Evolutionary conservation across 2,113 vertebrate species (phyloP).

Genomic region (Pomatostomus ruficeps): DNA sequence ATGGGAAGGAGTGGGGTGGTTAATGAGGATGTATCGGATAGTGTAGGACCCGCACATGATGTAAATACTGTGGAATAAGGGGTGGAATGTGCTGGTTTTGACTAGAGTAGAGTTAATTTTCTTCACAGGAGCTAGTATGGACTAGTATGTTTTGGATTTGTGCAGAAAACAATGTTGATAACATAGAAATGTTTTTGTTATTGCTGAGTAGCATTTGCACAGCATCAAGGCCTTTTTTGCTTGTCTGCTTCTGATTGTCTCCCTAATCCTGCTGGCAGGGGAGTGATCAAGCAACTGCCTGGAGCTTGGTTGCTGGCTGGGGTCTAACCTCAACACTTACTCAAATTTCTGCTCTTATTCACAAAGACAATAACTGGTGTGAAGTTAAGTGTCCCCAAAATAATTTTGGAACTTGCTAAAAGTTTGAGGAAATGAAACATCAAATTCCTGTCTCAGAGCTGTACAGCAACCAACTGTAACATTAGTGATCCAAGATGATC

Average conservation of each 20-base stretch:
- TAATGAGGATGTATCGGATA: background rate
- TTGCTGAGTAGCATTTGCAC: background rate
- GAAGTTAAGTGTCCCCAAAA: background rate
- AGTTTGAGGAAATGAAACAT: background rate
- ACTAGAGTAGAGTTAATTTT: background rate
- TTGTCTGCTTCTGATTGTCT: background rate
- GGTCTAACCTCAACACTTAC: background rate
- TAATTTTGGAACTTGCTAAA: background rate
- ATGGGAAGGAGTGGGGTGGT: background rate
- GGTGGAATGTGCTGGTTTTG: background rate
- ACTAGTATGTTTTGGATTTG: background rate
- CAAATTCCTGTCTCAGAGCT: background rate
- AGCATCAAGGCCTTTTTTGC: background rate
- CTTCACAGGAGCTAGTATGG: background rate
- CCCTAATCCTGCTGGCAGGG: background rate
- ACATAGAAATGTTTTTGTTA: background rate
- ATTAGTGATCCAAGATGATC: background rate
- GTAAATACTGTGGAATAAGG: background rate
- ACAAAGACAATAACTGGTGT: background rate
- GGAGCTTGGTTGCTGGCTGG: background rate
- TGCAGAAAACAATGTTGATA: background rate
- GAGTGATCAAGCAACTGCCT: background rate
- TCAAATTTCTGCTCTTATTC: background rate
- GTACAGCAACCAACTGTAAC: background rate
- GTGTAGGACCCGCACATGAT: background rate